Percentiles rank a stretch among this genome's conserved stretches.
Conservation (phyloP, 1,140 invertebrate genomes). For the Bradynema listronoti region DNA sequence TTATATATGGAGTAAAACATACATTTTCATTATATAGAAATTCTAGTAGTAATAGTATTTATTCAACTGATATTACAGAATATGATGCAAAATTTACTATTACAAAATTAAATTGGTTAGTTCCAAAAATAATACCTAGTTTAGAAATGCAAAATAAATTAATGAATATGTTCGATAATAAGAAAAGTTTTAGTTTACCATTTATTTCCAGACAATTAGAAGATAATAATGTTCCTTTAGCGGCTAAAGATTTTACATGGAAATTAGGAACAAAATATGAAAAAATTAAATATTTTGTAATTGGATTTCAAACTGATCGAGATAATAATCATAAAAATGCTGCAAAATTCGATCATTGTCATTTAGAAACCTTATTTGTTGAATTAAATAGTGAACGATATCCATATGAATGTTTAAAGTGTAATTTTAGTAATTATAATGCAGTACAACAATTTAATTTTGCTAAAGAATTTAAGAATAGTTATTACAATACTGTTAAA, state of each 20-base stretch:
- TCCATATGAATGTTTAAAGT: constrained; percentile 38
- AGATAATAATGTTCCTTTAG: constrained; percentile 28
- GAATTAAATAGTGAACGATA: constrained; percentile 32
- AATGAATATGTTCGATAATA: constrained; percentile 27
- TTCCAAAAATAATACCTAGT: constrained; percentile 27
- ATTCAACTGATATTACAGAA: constrained; percentile 9
- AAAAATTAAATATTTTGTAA: constrained; percentile 37
- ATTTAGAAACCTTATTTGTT: constrained; percentile 30
- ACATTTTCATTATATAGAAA: constrained; percentile 25
- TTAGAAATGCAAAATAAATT: constrained; percentile 37
- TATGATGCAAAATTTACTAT: constrained; percentile 29
- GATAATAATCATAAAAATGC: constrained; percentile 37
- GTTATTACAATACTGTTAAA: constrained; percentile 27
- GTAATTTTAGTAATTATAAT: constrained; percentile 35
- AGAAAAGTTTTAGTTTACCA: constrained; percentile 21
- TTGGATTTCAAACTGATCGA: constrained; percentile 25
- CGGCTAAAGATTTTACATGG: constrained; percentile 32
- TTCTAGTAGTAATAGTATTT: constrained; percentile 14
- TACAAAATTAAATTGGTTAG: constrained; percentile 29
- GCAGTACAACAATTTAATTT: constrained; percentile 32
- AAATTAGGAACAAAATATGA: constrained; percentile 37
- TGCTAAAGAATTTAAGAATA: constrained; percentile 36
- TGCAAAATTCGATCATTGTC: constrained; percentile 30
- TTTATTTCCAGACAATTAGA: constrained; percentile 40
- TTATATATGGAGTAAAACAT: constrained; percentile 35